These are phyloP conservation scores for Oxystoma pomonae DNA, from an alignment of 2,888 invertebrate genomes.

Conservation along the genomic window DNA sequence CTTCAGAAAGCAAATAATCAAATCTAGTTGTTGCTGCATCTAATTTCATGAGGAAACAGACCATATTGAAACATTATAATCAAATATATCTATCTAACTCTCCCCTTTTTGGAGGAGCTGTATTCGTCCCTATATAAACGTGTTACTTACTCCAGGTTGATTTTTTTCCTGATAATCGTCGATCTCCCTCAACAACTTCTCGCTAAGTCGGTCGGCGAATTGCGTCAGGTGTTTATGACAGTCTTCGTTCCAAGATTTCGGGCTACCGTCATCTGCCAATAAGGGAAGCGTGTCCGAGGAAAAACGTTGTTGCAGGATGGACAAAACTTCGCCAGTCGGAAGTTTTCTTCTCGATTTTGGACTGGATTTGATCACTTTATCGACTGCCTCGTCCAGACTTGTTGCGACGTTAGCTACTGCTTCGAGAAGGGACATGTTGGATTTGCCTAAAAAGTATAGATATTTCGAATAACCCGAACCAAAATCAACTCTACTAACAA, in stretches of 20 bases:
- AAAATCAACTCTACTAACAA: too few species aligned
- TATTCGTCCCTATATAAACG: too few species aligned
- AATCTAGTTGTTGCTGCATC: too few species aligned
- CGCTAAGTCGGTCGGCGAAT: slow-evolving; percentile 78
- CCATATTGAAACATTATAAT: too few species aligned
- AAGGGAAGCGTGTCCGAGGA: slow-evolving; percentile 38
- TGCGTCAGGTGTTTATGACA: slow-evolving; percentile 69
- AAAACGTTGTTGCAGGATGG: slow-evolving; percentile 34
- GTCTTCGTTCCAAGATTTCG: slow-evolving; percentile 56
- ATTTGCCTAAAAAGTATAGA: slow-evolving; percentile 29
- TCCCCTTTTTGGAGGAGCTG: too few species aligned
- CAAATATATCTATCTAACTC: too few species aligned
- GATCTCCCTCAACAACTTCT: slow-evolving; percentile 73
- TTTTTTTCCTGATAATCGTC: slow-evolving; percentile 56
- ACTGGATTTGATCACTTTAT: slow-evolving; percentile 63
- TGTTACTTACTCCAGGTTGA: slow-evolving; percentile 37
- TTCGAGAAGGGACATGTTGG: slow-evolving; percentile 57
- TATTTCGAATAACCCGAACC: background rate
- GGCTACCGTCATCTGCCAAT: slow-evolving; percentile 28
- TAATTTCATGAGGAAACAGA: too few species aligned
- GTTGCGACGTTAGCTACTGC: slow-evolving; percentile 64
- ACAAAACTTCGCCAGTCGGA: slow-evolving; percentile 32
- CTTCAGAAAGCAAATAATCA: too few species aligned
- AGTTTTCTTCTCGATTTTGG: slow-evolving; percentile 42
- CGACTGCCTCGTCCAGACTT: slow-evolving; percentile 65